Percentiles rank a stretch among this genome's conserved stretches.
Evolutionary conservation across 2,113 vertebrate species (phyloP).

Genomic region (Eudyptes chrysolophus): DNA sequence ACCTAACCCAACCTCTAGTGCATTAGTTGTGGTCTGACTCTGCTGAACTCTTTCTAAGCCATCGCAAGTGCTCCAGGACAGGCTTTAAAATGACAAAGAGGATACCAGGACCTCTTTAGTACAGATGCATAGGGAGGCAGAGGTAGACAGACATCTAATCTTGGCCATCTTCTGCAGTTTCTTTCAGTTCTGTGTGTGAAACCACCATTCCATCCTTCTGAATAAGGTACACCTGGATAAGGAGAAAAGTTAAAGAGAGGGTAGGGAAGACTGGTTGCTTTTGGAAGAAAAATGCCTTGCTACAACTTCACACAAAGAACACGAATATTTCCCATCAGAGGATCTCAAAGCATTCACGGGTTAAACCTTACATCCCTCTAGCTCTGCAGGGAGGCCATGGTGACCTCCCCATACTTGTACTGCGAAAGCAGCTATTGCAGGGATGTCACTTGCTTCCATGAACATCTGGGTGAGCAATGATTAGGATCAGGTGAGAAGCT

Average conservation of each 20-base stretch:
- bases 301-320: background rate
- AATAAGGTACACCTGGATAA: background rate
- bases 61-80: background rate
- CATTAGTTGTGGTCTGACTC: background rate
- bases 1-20: background rate
- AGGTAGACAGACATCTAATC: background rate
- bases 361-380: background rate
- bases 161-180: background rate
- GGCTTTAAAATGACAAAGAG: background rate
- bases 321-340: background rate
- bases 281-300: background rate
- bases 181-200: background rate
- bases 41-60: background rate
- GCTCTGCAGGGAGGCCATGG: background rate
- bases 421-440: background rate
- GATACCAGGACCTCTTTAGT: background rate
- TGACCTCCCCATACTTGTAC: accelerated
- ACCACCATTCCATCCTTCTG: background rate
- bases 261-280: background rate
- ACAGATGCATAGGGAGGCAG: background rate
- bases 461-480: background rate
- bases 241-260: background rate
- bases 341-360: background rate
- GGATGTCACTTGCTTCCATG: background rate
- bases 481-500: background rate